phyloP scores from a whole-genome alignment of 2,888 invertebrate genomes.

The Trichopria drosophilae region DNA sequence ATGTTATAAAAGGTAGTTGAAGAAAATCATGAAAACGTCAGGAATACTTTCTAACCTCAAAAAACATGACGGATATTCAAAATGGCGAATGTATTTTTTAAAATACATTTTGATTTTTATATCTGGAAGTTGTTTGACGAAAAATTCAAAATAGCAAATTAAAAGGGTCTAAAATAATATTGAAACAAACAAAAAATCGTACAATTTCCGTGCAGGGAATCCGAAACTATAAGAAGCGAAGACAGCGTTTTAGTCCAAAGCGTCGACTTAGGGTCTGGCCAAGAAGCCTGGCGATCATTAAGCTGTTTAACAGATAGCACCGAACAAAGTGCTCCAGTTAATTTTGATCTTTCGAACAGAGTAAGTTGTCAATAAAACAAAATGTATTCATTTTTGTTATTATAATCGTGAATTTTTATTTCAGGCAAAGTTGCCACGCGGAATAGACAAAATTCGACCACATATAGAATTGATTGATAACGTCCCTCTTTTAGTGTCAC shows the following conservation, averaged over 20 bases:
- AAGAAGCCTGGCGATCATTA: conserved; percentile 78
- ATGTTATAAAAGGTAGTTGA: too few species aligned
- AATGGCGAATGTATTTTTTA: too few species aligned
- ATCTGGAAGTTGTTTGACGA: too few species aligned
- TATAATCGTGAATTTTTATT: conserved; percentile 3
- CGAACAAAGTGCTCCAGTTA: conserved; percentile 87
- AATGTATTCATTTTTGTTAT: conserved; percentile 3
- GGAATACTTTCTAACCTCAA: too few species aligned
- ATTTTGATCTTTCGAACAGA: conserved; percentile 90
- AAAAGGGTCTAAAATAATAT: background rate
- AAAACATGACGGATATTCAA: too few species aligned
- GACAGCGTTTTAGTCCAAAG: conserved; percentile 59
- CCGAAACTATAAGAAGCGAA: conserved; percentile 54
- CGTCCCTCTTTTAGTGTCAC: conserved; percentile 92
- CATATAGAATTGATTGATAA: conserved; percentile 95
- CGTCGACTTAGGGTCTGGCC: conserved; percentile 61
- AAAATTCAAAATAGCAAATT: background rate
- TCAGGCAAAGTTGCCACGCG: conserved; percentile 90
- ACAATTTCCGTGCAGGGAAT: conserved; percentile 39
- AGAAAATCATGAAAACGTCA: too few species aligned
- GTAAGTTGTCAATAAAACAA: conserved; percentile 59
- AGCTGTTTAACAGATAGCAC: conserved; percentile 88
- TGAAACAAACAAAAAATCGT: background rate
- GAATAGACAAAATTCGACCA: conserved; percentile 94
- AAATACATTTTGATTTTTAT: too few species aligned